phyloP scores from a whole-genome alignment of 2,888 invertebrate genomes.

The Geotrupes spiniger region DNA sequence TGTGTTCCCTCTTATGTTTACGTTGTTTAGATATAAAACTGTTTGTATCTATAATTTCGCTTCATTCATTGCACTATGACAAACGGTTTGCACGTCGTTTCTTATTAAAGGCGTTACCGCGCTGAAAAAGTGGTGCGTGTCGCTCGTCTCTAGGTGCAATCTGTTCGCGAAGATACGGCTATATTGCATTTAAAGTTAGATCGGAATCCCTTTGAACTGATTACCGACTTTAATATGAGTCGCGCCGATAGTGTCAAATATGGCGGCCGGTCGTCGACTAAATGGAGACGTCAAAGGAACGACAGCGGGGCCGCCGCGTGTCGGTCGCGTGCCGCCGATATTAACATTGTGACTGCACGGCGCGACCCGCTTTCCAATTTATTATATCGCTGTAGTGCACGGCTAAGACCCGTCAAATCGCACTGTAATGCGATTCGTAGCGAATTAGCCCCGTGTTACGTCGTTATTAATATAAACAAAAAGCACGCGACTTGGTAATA shows the following conservation, averaged over 20 bases:
- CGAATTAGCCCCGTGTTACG: conserved; percentile 19
- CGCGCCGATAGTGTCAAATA: conserved; percentile 41
- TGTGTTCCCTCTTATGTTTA: neutral
- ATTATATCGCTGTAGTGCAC: conserved; percentile 25
- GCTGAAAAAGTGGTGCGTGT: no score
- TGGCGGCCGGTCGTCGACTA: conserved; percentile 28
- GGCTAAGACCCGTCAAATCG: conserved; percentile 37
- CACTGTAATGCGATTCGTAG: conserved; percentile 36
- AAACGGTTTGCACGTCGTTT: no score
- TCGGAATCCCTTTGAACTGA: conserved; percentile 26
- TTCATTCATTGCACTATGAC: no score
- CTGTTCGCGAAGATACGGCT: neutral
- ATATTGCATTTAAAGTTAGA: conserved; percentile 7
- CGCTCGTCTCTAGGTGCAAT: no score
- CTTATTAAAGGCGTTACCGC: no score
- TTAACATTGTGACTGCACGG: conserved; percentile 42
- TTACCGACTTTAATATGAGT: conserved; percentile 30
- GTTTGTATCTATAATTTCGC: no score
- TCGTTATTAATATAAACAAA: conserved; percentile 18
- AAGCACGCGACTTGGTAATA: conserved; percentile 13
- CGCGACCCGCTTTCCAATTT: conserved; percentile 21
- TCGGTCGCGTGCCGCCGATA: conserved; percentile 42
- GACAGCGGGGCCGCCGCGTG: conserved; percentile 29
- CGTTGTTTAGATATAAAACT: neutral
- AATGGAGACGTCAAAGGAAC: conserved; percentile 40